These are phyloP conservation scores for Zoanthus solanderi DNA, from an alignment of 92 coral and sea anemone genomes.

Conservation along the genomic window DNA sequence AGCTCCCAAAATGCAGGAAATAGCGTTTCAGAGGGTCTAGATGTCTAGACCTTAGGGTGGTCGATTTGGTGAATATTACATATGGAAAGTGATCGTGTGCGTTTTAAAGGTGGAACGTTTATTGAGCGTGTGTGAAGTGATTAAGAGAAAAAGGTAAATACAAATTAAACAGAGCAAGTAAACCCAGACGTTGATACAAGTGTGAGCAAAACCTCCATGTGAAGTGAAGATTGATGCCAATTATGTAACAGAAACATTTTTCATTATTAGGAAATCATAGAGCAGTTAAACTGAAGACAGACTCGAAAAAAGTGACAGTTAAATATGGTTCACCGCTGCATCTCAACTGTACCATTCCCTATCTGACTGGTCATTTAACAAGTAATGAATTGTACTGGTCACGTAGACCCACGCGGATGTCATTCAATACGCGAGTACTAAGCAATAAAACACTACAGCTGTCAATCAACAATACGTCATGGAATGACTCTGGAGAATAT, in stretches of 20 bases:
- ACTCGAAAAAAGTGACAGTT: slow-evolving; percentile 12
- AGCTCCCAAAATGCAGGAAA: too few relatives aligned
- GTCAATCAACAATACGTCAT: slow-evolving; percentile 18
- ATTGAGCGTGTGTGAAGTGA: too few relatives aligned
- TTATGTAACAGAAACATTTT: not conserved
- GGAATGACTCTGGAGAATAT: slow-evolving; percentile 29
- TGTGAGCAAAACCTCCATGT: too few relatives aligned
- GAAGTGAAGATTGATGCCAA: too few relatives aligned
- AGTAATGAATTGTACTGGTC: slow-evolving; percentile 24
- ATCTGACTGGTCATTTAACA: not conserved
- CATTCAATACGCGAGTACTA: slow-evolving; percentile 1
- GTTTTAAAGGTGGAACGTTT: too few relatives aligned
- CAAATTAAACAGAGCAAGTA: too few relatives aligned
- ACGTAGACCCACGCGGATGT: slow-evolving; percentile 4
- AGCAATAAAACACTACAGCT: slow-evolving; percentile 28
- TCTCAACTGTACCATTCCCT: slow-evolving; percentile 36
- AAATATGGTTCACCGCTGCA: slow-evolving; percentile 18
- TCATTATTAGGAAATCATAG: not conserved
- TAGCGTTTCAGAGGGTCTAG: too few relatives aligned
- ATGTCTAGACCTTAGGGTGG: too few relatives aligned
- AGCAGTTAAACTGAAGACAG: not conserved
- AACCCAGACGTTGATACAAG: too few relatives aligned
- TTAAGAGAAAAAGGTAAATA: too few relatives aligned
- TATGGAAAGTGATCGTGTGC: too few relatives aligned
- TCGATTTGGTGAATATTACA: too few relatives aligned